Conservation (phyloP, 2,888 invertebrate species). For the Apocheima hispidaria region DNA sequence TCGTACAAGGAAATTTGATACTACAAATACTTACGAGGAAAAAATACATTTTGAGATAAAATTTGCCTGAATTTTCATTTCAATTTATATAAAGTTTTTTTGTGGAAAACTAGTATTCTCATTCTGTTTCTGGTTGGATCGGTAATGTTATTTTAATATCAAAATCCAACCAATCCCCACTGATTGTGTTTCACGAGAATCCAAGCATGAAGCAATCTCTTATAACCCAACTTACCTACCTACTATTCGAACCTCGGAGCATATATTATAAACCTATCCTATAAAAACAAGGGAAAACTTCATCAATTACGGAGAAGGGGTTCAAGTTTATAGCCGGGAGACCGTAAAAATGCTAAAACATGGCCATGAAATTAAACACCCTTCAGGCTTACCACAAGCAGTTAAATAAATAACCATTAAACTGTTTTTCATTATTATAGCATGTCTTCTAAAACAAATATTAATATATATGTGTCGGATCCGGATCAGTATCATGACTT, state of each 20-base stretch:
- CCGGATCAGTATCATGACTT: no score
- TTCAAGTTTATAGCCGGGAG: constrained; percentile 24
- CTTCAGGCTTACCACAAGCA: constrained; percentile 13
- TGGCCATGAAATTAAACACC: constrained; percentile 23
- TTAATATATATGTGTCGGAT: no score
- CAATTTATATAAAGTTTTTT: background rate
- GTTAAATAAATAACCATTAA: constrained; percentile 21
- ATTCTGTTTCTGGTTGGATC: background rate
- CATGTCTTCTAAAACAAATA: background rate
- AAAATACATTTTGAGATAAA: background rate
- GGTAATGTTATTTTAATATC: constrained; percentile 4
- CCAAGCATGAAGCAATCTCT: background rate
- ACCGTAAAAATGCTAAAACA: constrained; percentile 33
- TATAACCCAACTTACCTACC: background rate
- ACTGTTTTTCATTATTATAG: constrained; percentile 5
- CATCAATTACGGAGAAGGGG: constrained; percentile 30
- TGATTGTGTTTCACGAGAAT: background rate
- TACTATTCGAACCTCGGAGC: constrained; percentile 16
- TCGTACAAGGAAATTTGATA: no score
- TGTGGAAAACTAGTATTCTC: background rate
- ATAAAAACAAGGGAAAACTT: constrained; percentile 31
- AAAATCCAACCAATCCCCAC: background rate
- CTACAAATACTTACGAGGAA: background rate
- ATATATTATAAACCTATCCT: constrained; percentile 9
- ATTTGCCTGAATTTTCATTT: background rate